Conservation (phyloP, 2,113 vertebrate genomes). For the Hydrolagus affinis region DNA sequence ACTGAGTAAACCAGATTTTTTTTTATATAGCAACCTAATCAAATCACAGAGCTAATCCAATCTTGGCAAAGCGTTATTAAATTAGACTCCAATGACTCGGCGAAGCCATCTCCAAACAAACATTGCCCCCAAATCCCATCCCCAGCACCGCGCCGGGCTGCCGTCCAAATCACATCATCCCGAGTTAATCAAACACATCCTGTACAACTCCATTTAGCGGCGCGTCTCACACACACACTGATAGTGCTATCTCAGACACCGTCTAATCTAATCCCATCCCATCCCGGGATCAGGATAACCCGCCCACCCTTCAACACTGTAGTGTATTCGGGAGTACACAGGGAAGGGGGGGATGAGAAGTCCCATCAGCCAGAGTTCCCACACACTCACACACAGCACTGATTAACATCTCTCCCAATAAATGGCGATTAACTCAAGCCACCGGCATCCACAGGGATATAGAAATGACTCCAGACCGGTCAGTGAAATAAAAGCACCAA, state of each 20-base stretch:
- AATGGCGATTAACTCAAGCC: no score
- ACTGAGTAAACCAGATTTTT: not conserved
- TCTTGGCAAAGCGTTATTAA: not conserved
- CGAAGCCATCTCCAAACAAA: not conserved
- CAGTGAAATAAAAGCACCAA: no score
- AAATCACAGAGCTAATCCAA: not conserved
- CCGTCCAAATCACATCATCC: not conserved
- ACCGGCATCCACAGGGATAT: no score
- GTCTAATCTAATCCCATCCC: not conserved
- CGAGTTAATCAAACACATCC: conserved; percentile 10
- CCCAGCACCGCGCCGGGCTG: not conserved
- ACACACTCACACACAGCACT: no score
- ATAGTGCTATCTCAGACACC: not conserved
- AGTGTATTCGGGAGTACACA: no score
- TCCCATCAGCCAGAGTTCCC: no score
- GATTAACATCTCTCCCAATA: no score
- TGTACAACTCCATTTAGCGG: not conserved
- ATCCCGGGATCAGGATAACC: not conserved
- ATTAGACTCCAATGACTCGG: not conserved
- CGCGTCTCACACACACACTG: not conserved
- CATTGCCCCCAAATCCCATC: not conserved
- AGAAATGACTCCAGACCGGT: no score
- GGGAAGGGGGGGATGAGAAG: no score
- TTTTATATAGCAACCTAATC: not conserved
- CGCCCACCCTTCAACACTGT: no score